These are phyloP conservation scores for Coranthus polyacanthus DNA, from an alignment of 2,797 vertebrate species.

Conservation along the genomic window DNA sequence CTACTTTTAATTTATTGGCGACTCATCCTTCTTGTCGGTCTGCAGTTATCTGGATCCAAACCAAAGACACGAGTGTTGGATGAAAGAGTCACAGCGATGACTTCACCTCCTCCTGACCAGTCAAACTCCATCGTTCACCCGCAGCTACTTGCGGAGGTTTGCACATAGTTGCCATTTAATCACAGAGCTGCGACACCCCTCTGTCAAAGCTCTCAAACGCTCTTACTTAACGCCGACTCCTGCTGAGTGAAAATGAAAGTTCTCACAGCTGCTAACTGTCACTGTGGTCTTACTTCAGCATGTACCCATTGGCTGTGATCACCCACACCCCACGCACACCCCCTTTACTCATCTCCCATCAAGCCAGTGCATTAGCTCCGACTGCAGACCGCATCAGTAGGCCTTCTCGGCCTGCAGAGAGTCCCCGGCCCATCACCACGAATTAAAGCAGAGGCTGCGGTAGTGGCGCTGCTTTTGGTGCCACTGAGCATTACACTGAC, in stretches of 20 bases:
- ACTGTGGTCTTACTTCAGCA: conserved; percentile 79
- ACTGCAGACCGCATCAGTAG: conserved; percentile 76
- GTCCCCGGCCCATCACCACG: conserved; percentile 80
- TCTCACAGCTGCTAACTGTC: conserved; percentile 84
- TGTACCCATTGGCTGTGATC: conserved; percentile 71
- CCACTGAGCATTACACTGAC: conserved; percentile 83
- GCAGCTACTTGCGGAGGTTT: conserved; percentile 54
- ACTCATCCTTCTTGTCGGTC: not conserved
- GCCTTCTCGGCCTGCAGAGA: conserved; percentile 73
- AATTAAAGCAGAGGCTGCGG: conserved; percentile 80
- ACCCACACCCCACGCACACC: conserved; percentile 3
- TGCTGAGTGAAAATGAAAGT: conserved; percentile 75
- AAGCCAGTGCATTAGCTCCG: conserved; percentile 73
- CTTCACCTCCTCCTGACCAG: conserved; percentile 48
- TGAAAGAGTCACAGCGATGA: conserved; percentile 53
- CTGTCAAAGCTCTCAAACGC: conserved; percentile 75
- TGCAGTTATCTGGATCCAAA: conserved; percentile 35
- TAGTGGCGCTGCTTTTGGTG: conserved; percentile 81
- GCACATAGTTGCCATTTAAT: conserved; percentile 76
- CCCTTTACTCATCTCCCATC: conserved; percentile 73
- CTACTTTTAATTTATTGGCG: too few relatives aligned
- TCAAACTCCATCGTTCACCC: conserved; percentile 42
- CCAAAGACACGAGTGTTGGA: conserved; percentile 20
- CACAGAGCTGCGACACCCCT: conserved; percentile 66
- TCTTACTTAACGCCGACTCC: conserved; percentile 66